Percentiles rank a stretch among this genome's conserved stretches.
These are phyloP conservation scores for Thalpophila matura DNA, from an alignment of 2,888 invertebrate species.

Conservation along the genomic window DNA sequence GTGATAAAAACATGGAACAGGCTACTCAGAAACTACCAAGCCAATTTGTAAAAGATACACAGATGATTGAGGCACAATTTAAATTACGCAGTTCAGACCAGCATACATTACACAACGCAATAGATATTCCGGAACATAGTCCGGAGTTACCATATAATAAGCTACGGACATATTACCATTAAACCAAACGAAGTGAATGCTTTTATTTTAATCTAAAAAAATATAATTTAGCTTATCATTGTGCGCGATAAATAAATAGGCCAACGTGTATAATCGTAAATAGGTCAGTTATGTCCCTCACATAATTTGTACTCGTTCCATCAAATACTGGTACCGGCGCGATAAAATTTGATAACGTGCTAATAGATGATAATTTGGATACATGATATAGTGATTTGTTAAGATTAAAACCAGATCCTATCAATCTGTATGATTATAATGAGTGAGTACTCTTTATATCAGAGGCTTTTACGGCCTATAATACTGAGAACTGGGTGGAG, in stretches of 20 bases:
- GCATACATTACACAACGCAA: no score
- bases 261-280: constrained; percentile 28
- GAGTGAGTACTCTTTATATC: no score
- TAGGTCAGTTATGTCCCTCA: constrained; percentile 27
- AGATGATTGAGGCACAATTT: no score
- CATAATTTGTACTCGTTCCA: background rate
- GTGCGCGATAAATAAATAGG: constrained; percentile 23
- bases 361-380: constrained; percentile 29
- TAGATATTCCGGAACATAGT: no score
- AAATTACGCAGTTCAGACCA: no score
- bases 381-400: background rate
- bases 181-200: constrained; percentile 1
- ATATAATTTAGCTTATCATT: constrained; percentile 3
- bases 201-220: background rate
- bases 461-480: no score
- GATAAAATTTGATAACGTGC: constrained; percentile 14
- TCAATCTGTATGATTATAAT: no score
- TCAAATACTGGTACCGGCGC: background rate
- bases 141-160: no score
- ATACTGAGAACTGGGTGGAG: no score
- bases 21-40: no score
- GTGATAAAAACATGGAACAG: no score
- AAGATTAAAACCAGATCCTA: background rate
- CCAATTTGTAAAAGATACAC: no score
- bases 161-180: background rate